These are phyloP conservation scores for Passer domesticus DNA, from an alignment of 2,113 vertebrate genomes.

Conservation along the genomic window DNA sequence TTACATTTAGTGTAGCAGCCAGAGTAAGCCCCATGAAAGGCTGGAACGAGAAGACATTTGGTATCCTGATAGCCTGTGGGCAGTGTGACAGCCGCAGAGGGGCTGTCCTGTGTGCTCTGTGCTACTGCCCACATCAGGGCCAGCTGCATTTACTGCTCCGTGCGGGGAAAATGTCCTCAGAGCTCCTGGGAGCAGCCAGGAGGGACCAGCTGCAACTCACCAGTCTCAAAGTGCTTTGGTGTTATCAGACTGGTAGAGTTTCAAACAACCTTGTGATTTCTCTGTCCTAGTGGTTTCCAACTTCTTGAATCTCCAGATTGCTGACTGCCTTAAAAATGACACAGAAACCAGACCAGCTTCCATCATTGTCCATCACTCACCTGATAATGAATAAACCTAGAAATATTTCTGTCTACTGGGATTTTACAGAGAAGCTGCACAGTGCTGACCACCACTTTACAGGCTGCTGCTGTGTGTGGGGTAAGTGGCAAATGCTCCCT, in stretches of 20 bases:
- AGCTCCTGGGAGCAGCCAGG: neutral
- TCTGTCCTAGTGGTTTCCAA: neutral
- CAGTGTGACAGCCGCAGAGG: slow-evolving; percentile 15
- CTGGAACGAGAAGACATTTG: neutral
- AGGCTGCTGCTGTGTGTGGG: neutral
- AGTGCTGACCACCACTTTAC: neutral
- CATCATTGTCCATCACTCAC: neutral
- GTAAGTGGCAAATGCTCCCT: neutral
- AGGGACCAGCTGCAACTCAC: neutral
- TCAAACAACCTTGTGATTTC: neutral
- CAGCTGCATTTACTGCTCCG: neutral
- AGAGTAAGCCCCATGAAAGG: slow-evolving; percentile 1
- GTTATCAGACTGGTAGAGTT: neutral
- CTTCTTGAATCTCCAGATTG: neutral
- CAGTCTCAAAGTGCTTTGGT: neutral
- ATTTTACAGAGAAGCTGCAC: neutral
- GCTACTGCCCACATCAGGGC: neutral
- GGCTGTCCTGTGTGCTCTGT: neutral
- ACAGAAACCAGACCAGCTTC: neutral
- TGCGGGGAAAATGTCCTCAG: neutral
- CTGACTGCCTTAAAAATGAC: neutral
- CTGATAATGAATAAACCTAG: neutral
- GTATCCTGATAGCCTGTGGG: neutral
- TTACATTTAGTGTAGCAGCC: slow-evolving; percentile 66
- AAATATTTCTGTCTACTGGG: neutral